Evolutionary conservation across 2,888 invertebrate species (phyloP), one percentile per base, ranked within the genome.

Genomic region (Podotricha telesiphe): DNA sequence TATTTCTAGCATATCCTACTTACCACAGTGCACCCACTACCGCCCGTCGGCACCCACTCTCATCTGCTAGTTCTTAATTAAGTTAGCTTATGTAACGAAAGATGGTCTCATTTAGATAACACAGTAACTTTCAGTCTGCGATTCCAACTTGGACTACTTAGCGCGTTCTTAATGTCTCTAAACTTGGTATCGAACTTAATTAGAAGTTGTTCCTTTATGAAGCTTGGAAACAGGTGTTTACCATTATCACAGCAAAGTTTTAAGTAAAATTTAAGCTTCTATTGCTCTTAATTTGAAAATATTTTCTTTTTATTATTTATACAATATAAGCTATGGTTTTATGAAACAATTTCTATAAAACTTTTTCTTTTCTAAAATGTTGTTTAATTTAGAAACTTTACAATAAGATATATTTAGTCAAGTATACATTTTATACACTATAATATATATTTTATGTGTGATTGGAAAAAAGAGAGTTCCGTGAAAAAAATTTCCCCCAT

Each of bases 91-190:
- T 91, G 92, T 93, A 93, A 93, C 93, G 92, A 91, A 91, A 93
- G 93, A 93, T 93, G 93, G 89, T 91, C 93, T 93, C 93, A 93
- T 93, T 93, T 93, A 93, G 93, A 93, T 93, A 93, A 93, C 89
- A 86, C 90, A 86, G 89, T 90, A 92, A 93, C 88, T 93, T 88
- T 85, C 81, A 86, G 86, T 82, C 86, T 84, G 82, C 85, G 86
- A 83, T 80, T 82, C 76, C 82, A 89, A 90, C 80, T 91, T 87
- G 81, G 81, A 78, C 82, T 87, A 85, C 88, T 90, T 89, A 89
- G 87, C 87, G 85, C 84, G 81, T 80, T 80, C 80, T 74, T 76
- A 72, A 74, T 71, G 69, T 72, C 65, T 71, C 68, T 72, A 69
- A 71, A 71, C 66, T 71, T 73, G 70, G 71, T 72, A 73, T 73